Percentiles rank a stretch among this genome's conserved stretches.
Evolutionary conservation across 2,113 vertebrate genomes (phyloP).

Genomic region (Eudyptes chrysolophus): DNA sequence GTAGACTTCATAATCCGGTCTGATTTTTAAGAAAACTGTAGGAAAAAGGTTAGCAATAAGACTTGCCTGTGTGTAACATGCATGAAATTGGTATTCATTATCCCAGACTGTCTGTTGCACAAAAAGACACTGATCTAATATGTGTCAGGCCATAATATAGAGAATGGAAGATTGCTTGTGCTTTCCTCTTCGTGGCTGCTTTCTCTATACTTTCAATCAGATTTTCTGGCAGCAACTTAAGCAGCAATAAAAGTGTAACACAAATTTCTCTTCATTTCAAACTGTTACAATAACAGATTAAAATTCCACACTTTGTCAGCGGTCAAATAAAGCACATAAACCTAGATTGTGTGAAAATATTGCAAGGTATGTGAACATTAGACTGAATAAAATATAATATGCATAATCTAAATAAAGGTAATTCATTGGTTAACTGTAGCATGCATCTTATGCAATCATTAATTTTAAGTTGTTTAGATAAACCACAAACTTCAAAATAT

Average conservation of each 20-base stretch:
- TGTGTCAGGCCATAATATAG: slow-evolving; percentile 38
- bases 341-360: neutral
- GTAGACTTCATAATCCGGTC: neutral
- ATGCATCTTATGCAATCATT: neutral
- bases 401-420: neutral
- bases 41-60: slow-evolving; percentile 29
- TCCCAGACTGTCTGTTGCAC: slow-evolving; percentile 26
- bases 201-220: slow-evolving; percentile 42
- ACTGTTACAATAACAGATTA: slow-evolving; percentile 47
- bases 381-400: neutral
- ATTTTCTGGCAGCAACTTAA: slow-evolving; percentile 46
- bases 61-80: slow-evolving; percentile 48
- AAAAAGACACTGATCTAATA: slow-evolving; percentile 60
- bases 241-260: slow-evolving; percentile 18
- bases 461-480: neutral
- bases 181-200: slow-evolving; percentile 36
- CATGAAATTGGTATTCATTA: slow-evolving; percentile 70
- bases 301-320: slow-evolving; percentile 30
- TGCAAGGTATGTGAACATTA: neutral
- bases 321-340: slow-evolving; percentile 34
- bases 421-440: neutral
- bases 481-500: neutral
- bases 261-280: slow-evolving; percentile 47
- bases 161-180: neutral
- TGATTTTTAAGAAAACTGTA: neutral